Base-by-base conservation (phyloP, 2,113 vertebrate species). In the Alligator sinensis region DNA sequence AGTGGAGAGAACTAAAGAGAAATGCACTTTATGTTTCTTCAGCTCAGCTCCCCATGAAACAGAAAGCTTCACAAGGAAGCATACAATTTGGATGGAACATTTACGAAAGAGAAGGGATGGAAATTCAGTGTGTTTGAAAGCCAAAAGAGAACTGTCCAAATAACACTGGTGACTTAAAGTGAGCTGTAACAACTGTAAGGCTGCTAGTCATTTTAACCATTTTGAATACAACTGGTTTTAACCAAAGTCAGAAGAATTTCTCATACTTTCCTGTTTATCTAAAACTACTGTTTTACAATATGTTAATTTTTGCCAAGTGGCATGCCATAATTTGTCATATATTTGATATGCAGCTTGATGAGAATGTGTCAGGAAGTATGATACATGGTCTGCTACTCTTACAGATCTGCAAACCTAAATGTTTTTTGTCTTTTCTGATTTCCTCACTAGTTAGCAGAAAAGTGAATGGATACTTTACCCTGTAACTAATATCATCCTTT, bases 401-500 rank as follows among this genome's bases (percentile, higher is more conserved):
- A 66, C 72, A 82, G 61, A 87, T 79, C 90, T 82, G 80, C 16
- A 80, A 77, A 87, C n/a, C 28, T 91, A 58, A 47, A 9, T 47
- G 47, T 47, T 47, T 47, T 9, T 47, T 47, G 47, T 47, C 47
- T 47, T 47, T 47, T 47, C 47, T 47, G 47, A 47, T 47, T 47
- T 47, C 47, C 47, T 47, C 47, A 47, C 47, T 9, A 47, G 47
- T 47, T 47, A 47, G 47, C 47, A 47, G 47, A 47, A 47, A 47
- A 47, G 47, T 47, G 47, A 47, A 9, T 47, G 8, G 47, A 47
- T 72, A 38, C 10, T 5, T 11, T 74, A 66, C 27, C n/a, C 83
- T 63, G 64, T 76, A 96, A 92, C 89, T 89, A 91, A 58, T 1
- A 77, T 38, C 15, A 4, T 61, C n/a, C 82, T 85, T 92, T 89